Conservation (phyloP, 2,888 invertebrate species). For the Sphaerophoria taeniata region DNA sequence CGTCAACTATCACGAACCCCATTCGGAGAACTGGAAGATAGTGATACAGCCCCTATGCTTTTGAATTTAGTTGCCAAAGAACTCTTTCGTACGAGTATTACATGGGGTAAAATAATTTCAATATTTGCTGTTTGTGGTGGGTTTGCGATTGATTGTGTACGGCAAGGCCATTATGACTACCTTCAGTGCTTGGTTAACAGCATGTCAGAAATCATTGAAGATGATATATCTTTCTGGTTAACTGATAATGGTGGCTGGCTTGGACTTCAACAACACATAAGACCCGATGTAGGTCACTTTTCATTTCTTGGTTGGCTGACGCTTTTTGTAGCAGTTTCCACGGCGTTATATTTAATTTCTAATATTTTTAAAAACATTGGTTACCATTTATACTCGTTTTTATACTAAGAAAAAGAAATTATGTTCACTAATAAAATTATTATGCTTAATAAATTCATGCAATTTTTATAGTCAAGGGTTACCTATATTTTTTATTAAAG, state of each 20-base stretch:
- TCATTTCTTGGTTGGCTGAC: slow-evolving; percentile 81
- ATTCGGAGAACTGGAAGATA: slow-evolving; percentile 84
- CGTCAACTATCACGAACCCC: slow-evolving; percentile 88
- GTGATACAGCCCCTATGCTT: slow-evolving; percentile 83
- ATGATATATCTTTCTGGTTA: slow-evolving; percentile 89
- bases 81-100: slow-evolving; percentile 87
- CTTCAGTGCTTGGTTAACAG: slow-evolving; percentile 90
- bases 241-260: slow-evolving; percentile 92
- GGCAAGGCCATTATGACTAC: slow-evolving; percentile 90
- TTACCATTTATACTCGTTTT: slow-evolving; percentile 81
- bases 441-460: too few relatives aligned
- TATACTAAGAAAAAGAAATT: slow-evolving; percentile 77
- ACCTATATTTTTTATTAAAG: too few relatives aligned
- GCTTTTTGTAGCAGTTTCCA: slow-evolving; percentile 80
- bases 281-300: slow-evolving; percentile 79
- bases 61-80: slow-evolving; percentile 89
- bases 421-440: not conserved
- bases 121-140: slow-evolving; percentile 93
- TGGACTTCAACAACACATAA: slow-evolving; percentile 81
- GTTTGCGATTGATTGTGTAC: slow-evolving; percentile 90
- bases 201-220: slow-evolving; percentile 89
- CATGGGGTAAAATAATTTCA: slow-evolving; percentile 92
- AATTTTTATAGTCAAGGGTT: too few relatives aligned
- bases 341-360: slow-evolving; percentile 80
- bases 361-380: slow-evolving; percentile 81